Percentiles rank a stretch among this genome's conserved stretches.
These are phyloP conservation scores for Helarctos malayanus DNA, from an alignment of 2,797 vertebrate species.

Conservation along the genomic window DNA sequence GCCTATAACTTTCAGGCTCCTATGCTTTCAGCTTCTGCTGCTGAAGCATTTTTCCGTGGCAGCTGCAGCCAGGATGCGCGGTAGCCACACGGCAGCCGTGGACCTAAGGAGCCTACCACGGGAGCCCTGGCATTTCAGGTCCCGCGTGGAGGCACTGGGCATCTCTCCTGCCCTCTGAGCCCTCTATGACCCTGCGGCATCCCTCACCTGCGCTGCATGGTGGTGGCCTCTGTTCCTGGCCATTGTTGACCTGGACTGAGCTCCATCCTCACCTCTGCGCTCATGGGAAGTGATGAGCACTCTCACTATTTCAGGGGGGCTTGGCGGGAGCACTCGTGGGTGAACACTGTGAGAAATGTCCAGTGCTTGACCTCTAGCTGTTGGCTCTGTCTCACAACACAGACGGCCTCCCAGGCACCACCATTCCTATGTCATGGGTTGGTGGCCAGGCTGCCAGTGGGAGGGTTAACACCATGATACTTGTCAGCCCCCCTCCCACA, in stretches of 20 bases:
- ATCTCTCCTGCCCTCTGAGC: rapidly evolving
- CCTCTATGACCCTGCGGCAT: not conserved
- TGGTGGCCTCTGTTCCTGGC: not conserved
- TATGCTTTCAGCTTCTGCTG: not conserved
- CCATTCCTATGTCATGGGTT: not conserved
- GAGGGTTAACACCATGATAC: too few relatives aligned
- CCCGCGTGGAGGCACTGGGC: rapidly evolving
- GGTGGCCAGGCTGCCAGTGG: not conserved
- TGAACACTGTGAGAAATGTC: not conserved
- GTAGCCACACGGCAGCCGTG: not conserved
- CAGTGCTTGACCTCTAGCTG: not conserved
- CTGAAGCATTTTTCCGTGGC: not conserved
- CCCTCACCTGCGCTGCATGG: not conserved
- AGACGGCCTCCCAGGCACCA: not conserved
- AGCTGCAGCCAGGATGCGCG: not conserved
- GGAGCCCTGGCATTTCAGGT: not conserved
- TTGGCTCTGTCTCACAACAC: not conserved
- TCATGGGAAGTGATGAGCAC: not conserved
- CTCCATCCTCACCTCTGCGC: not conserved
- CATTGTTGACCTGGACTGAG: not conserved
- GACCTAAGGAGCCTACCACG: too few relatives aligned
- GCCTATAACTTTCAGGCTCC: too few relatives aligned
- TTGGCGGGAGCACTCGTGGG: not conserved
- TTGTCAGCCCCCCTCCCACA: not conserved
- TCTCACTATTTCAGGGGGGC: not conserved